Evolutionary conservation across 2,797 vertebrate genomes (phyloP).

Genomic region (Dallia pectoralis): DNA sequence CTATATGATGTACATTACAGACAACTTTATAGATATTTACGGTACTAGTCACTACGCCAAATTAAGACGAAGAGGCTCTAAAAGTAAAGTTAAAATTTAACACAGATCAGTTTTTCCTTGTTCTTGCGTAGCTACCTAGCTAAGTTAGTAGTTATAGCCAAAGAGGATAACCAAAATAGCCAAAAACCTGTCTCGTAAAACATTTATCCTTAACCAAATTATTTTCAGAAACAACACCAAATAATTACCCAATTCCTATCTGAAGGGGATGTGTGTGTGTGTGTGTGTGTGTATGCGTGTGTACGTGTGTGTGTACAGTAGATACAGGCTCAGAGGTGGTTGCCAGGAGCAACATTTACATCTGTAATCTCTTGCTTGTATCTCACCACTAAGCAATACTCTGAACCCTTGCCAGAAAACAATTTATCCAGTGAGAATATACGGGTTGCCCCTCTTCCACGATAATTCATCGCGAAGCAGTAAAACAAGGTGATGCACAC

Average conservation of each 20-base stretch:
- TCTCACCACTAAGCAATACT: slow-evolving; percentile 41
- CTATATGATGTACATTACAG: background rate
- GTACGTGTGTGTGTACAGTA: slow-evolving; percentile 3
- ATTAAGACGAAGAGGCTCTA: too few relatives aligned
- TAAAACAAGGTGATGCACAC: slow-evolving; percentile 57
- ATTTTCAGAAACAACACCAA: too few relatives aligned
- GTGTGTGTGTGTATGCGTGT: background rate
- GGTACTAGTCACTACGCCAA: too few relatives aligned
- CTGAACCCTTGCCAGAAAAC: slow-evolving; percentile 59
- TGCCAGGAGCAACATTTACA: slow-evolving; percentile 42
- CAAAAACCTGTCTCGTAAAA: too few relatives aligned
- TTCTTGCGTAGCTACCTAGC: too few relatives aligned
- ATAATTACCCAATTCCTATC: too few relatives aligned
- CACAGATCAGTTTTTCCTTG: too few relatives aligned
- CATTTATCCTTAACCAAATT: too few relatives aligned
- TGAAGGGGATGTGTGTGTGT: background rate
- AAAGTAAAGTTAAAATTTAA: too few relatives aligned
- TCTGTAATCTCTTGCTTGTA: slow-evolving; percentile 47
- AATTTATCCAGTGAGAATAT: slow-evolving; percentile 58
- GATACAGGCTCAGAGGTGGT: slow-evolving; percentile 25
- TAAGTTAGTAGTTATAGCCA: too few relatives aligned
- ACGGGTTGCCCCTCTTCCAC: slow-evolving; percentile 53
- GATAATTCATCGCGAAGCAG: slow-evolving; percentile 57
- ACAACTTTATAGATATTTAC: too few relatives aligned
- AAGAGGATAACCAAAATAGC: too few relatives aligned